Percentiles rank a stretch among this genome's conserved stretches.
Conservation (phyloP, 2,113 vertebrate species). For the Elgaria multicarinata region DNA sequence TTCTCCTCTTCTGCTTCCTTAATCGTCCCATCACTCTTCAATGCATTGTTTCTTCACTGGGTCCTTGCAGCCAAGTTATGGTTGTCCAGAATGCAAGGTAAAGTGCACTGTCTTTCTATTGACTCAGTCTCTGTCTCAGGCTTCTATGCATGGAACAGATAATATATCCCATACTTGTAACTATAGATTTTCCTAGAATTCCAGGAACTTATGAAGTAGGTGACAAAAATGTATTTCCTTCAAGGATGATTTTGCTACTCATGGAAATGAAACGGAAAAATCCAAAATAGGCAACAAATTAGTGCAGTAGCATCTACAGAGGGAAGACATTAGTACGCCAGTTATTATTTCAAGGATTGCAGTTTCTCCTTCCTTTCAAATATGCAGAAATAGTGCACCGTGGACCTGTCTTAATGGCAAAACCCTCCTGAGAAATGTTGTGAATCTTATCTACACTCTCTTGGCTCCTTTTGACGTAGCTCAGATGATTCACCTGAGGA, state of each 20-base stretch:
- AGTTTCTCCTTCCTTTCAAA: neutral
- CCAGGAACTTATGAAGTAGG: neutral
- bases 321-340: neutral
- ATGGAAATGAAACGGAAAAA: neutral
- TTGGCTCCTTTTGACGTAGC: neutral
- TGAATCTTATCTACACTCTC: neutral
- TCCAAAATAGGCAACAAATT: neutral
- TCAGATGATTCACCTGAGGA: neutral
- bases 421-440: neutral
- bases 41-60: slow-evolving; percentile 81
- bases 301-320: neutral
- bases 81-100: slow-evolving; percentile 99
- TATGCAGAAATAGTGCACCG: slow-evolving; percentile 11
- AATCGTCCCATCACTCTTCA: slow-evolving; percentile 75
- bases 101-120: slow-evolving; percentile 60
- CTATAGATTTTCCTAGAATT: slow-evolving; percentile 5
- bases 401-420: neutral
- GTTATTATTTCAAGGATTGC: neutral
- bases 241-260: slow-evolving; percentile 3
- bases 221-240: neutral
- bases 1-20: slow-evolving; percentile 81
- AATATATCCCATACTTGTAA: neutral
- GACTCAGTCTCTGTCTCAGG: slow-evolving; percentile 14
- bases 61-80: slow-evolving; percentile 98
- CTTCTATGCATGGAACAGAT: slow-evolving; percentile 17